Conservation (phyloP, 2,888 invertebrate genomes). For the Neelides folsomi region DNA sequence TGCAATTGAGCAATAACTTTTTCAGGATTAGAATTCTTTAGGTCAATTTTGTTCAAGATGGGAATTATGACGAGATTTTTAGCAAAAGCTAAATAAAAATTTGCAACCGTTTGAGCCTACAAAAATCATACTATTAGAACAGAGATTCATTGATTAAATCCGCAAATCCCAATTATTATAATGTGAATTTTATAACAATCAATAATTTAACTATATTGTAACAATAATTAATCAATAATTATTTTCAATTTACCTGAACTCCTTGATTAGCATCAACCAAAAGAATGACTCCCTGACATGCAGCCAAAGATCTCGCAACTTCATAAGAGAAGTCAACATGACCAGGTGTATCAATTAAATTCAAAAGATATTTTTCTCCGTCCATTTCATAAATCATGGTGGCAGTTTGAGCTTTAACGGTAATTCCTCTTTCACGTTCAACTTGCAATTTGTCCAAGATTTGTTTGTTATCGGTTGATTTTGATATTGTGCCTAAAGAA, state of each 20-base stretch:
- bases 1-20: slow-evolving; percentile 64
- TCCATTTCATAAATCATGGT: slow-evolving; percentile 60
- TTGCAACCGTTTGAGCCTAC: slow-evolving; percentile 96
- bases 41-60: slow-evolving; percentile 90
- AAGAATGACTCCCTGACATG: slow-evolving; percentile 88
- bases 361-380: slow-evolving; percentile 56
- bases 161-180: background rate
- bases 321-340: slow-evolving; percentile 97
- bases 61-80: slow-evolving; percentile 72
- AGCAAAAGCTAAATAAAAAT: slow-evolving; percentile 78
- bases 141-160: background rate
- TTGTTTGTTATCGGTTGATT: slow-evolving; percentile 36
- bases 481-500: slow-evolving; percentile 38
- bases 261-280: slow-evolving; percentile 90
- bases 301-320: slow-evolving; percentile 74
- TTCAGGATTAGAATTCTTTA: slow-evolving; percentile 78
- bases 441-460: slow-evolving; percentile 51
- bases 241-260: slow-evolving; percentile 22
- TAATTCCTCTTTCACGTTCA: slow-evolving; percentile 91
- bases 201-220: background rate
- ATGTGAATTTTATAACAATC: background rate
- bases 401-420: slow-evolving; percentile 94
- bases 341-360: slow-evolving; percentile 94
- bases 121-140: slow-evolving; percentile 38
- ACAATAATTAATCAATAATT: background rate